Base-by-base conservation (phyloP, 2,888 invertebrate genomes). In the Oscheius sp. region DNA sequence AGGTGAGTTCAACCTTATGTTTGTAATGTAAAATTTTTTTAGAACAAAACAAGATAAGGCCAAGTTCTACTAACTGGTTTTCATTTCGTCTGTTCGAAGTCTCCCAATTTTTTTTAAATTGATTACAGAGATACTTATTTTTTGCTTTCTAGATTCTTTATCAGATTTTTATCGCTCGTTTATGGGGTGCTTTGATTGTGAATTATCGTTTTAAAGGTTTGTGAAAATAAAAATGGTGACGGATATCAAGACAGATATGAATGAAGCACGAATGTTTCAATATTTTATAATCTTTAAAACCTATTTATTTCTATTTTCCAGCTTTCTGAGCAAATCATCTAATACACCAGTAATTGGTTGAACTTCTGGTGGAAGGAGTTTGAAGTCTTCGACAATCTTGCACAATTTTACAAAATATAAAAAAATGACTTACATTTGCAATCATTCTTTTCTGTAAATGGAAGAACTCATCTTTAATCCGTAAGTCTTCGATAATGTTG, bases 21-120 rank as follows among this genome's bases (percentile, higher is more conserved):
- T 50, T 50, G 20, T 20, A 50, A 24, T 24, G 20, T 20, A 28
- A 26, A 9, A 32, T 57, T 28, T 1, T 80, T 82, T 76, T 51
- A 82, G 84, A 66, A 83, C 80, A 66, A 84, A 82, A 62, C 76
- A 74, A 32, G 84, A 84, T 68, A 84, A 84, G 70, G 82, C 84
- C 22, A 84, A 84, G 67, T 84, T 84, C 77, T 84, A 84, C 74
- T 84, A 62, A 33, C 2, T 22, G 20, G 2, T 38, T 24, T 22
- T 38, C 14, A 33, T n/a, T 17, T 30, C 22, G 26, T 44, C 57
- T 28, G 14, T 30, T n/a, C 26, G 24, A n/a, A 17, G 38, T 12
- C 17, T 20, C 32, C 14, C 30, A 28, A 54, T 6, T 9, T 47
- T 20, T 47, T 47, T 20, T n/a, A n/a, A n/a, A n/a, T 47, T 47